Conservation (phyloP, 1,140 invertebrate species). For the Aricia agestis region DNA sequence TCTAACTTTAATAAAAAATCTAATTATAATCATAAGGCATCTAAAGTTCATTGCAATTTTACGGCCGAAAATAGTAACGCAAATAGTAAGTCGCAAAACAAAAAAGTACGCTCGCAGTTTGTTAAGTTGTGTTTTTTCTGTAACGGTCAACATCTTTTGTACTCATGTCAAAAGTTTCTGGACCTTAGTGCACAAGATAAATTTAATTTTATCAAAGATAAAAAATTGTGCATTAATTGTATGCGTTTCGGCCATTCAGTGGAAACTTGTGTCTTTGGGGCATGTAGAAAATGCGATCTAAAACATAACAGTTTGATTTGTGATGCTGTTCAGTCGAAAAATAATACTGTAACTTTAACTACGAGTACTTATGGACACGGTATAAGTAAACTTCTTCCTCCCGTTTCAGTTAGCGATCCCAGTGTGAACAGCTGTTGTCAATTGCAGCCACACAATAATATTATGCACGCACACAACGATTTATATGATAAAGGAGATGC, state of each 20-base stretch:
- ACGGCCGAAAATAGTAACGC: background rate
- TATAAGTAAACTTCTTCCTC: background rate
- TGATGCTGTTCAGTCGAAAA: slow-evolving; percentile 8
- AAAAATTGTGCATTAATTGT: slow-evolving; percentile 25
- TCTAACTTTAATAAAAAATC: slow-evolving; percentile 3
- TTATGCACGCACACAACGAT: background rate
- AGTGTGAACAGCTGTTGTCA: background rate
- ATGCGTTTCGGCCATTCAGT: slow-evolving; percentile 21
- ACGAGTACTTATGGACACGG: background rate
- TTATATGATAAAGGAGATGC: background rate
- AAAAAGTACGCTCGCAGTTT: background rate
- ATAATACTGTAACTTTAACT: background rate
- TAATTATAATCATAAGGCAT: background rate
- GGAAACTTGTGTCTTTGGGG: slow-evolving; percentile 16
- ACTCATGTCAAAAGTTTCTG: slow-evolving; percentile 27
- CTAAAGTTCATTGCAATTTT: slow-evolving; percentile 5
- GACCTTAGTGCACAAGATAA: slow-evolving; percentile 20
- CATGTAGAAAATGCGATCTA: slow-evolving; percentile 25
- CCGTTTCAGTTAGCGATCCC: background rate
- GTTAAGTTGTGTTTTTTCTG: slow-evolving; percentile 18
- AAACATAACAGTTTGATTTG: slow-evolving; percentile 28
- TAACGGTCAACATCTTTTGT: slow-evolving; percentile 24
- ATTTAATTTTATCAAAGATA: slow-evolving; percentile 20
- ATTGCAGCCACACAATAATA: background rate
- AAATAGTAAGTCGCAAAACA: background rate